Evolutionary conservation across 2,797 vertebrate genomes (phyloP).

Genomic region (Onychomys arenicola): DNA sequence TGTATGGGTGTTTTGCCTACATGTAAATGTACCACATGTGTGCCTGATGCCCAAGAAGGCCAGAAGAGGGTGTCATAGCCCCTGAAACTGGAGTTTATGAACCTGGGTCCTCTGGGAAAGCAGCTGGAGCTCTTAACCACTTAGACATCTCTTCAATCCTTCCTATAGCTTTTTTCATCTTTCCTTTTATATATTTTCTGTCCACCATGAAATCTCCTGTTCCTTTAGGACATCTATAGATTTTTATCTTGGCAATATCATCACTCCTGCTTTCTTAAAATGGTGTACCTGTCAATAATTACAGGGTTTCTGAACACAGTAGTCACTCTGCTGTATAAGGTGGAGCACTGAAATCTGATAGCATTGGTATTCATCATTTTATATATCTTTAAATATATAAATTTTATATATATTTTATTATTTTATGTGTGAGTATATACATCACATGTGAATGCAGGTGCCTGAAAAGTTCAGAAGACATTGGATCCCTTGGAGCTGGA

Average conservation of each 20-base stretch:
- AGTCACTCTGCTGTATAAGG: not conserved
- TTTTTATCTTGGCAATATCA: constrained; percentile 58
- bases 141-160: not conserved
- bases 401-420: not conserved
- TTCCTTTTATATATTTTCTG: constrained; percentile 58
- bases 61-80: no score
- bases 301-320: not conserved
- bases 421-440: not conserved
- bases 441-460: not conserved
- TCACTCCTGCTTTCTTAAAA: constrained; percentile 26
- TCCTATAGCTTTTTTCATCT: constrained; percentile 54
- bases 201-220: constrained; percentile 61
- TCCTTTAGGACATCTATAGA: not conserved
- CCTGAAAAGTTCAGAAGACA: not conserved
- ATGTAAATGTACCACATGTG: no score
- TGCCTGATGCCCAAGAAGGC: no score
- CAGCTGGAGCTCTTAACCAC: not conserved
- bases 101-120: not conserved
- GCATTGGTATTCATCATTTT: constrained; percentile 21
- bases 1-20: no score
- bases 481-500: not conserved
- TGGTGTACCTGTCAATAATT: not conserved
- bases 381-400: not conserved
- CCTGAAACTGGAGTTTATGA: not conserved
- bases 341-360: not conserved